Evolutionary conservation across 1,140 invertebrate species (phyloP), one percentile per base, ranked within the genome.

Genomic region (Adoxophyes honmai): DNA sequence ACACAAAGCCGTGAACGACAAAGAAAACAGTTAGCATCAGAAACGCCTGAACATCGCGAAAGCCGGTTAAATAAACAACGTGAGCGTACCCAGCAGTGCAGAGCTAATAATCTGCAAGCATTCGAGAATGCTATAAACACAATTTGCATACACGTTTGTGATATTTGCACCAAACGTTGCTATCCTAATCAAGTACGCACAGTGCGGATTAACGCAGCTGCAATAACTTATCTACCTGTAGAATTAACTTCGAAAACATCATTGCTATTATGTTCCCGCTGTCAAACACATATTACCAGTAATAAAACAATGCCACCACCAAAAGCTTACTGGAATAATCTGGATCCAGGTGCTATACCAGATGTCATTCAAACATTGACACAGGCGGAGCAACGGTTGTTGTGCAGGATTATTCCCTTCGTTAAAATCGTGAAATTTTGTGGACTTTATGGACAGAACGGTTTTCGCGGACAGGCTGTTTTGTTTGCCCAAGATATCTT

Each of bases 401-500:
- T 74, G 3, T 59, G 15, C 15, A 15, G 61, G 18, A 60, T 63
- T 51, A 62, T 65, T 55, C 59, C 64, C 1, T 65, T 59, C 44
- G 10, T 73, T 6, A 73, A 73, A 62, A 62, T 70, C 8, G 35
- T 63, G 1, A 60, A 55, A 51, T 33, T 51, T 28, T 15, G 36
- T 34, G 68, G 68, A n/a, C 11, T 57, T 8, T 70, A 57, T 75
- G 70, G 72, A 38, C 68, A 75, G 51, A 68, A 75, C 39, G 57
- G 59, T 53, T 69, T 70, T 48, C 55, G 59, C 10, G 66, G 69
- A 5, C 73, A 76, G 59, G 70, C 69, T 11, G 57, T 74, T 16
- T 59, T 80, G 2, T 80, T 78, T 44, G 70, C 67, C 11, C 65
- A 71, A 56, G 77, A 80, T 69, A 35, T 80, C 15, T 68, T 65